These are phyloP conservation scores for Endotricha flammealis DNA, from an alignment of 2,888 invertebrate genomes.

Conservation along the genomic window DNA sequence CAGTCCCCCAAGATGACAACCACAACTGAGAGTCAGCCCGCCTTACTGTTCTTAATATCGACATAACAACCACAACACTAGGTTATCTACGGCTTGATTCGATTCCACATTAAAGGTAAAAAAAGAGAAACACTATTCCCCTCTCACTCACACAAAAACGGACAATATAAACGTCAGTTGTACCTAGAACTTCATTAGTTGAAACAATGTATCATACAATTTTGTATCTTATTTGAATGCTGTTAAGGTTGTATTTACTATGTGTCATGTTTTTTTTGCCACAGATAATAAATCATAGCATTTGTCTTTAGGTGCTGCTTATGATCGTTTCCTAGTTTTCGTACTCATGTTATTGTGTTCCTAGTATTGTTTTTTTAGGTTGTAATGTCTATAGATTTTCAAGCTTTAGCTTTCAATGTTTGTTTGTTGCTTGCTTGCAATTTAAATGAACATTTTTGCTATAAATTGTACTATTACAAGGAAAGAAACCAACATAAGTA, in stretches of 20 bases:
- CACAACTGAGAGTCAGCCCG: no score
- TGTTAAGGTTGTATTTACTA: slow-evolving; percentile 8
- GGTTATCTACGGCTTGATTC: slow-evolving; percentile 41
- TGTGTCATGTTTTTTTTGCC: slow-evolving; percentile 35
- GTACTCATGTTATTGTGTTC: slow-evolving; percentile 1
- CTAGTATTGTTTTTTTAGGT: slow-evolving; percentile 6
- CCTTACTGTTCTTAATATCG: slow-evolving; percentile 16
- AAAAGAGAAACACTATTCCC: slow-evolving; percentile 44
- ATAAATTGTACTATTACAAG: no score
- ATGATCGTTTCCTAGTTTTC: slow-evolving; percentile 46
- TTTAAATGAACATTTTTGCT: no score
- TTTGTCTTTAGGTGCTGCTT: slow-evolving; percentile 62
- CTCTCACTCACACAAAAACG: slow-evolving; percentile 46
- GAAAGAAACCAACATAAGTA: no score
- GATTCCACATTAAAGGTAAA: slow-evolving; percentile 57
- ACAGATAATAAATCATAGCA: slow-evolving; percentile 57
- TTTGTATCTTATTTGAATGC: slow-evolving; percentile 1
- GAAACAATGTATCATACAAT: slow-evolving; percentile 1
- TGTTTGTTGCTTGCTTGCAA: no score
- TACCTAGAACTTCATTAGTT: slow-evolving; percentile 22
- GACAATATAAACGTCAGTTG: slow-evolving; percentile 36
- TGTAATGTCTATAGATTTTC: no score
- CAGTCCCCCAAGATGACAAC: no score
- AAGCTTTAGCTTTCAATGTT: no score
- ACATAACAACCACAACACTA: slow-evolving; percentile 29